A percentile compares a stretch with the other conserved stretches of the same genome.
Conservation (phyloP, 2,797 vertebrate genomes). For the Anguilla pacifica region DNA sequence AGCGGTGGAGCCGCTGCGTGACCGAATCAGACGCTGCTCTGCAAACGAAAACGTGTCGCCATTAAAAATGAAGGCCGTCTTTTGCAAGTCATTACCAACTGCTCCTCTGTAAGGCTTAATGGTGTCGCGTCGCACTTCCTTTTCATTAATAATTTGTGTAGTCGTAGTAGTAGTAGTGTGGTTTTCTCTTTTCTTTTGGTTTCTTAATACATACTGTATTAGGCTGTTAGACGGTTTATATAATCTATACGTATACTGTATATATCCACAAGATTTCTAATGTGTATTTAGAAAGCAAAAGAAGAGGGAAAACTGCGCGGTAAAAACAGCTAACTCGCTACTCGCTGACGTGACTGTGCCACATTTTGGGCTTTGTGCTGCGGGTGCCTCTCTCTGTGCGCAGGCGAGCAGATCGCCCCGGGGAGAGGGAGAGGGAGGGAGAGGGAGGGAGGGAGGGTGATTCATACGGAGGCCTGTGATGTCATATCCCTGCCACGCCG, state of each 20-base stretch:
- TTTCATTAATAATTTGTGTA: background rate
- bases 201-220: too few species aligned
- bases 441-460: background rate
- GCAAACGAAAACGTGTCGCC: slow-evolving; percentile 40
- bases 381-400: background rate
- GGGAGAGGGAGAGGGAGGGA: background rate
- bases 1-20: slow-evolving; percentile 12
- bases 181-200: too few species aligned
- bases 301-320: background rate
- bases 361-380: background rate
- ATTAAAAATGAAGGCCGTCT: slow-evolving; percentile 46
- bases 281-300: background rate
- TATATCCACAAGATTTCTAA: background rate
- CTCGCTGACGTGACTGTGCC: background rate
- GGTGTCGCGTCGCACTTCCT: slow-evolving; percentile 48
- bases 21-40: slow-evolving; percentile 34
- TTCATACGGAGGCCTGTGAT: slow-evolving; percentile 12
- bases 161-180: too few species aligned
- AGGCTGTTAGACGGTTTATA: too few species aligned
- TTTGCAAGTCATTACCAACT: slow-evolving; percentile 57
- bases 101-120: slow-evolving; percentile 46
- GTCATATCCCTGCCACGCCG: background rate
- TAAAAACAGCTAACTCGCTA: background rate
- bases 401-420: background rate
- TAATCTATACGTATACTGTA: too few species aligned